Conservation (phyloP, 2,888 invertebrate species). For the Coelopa pilipes region DNA sequence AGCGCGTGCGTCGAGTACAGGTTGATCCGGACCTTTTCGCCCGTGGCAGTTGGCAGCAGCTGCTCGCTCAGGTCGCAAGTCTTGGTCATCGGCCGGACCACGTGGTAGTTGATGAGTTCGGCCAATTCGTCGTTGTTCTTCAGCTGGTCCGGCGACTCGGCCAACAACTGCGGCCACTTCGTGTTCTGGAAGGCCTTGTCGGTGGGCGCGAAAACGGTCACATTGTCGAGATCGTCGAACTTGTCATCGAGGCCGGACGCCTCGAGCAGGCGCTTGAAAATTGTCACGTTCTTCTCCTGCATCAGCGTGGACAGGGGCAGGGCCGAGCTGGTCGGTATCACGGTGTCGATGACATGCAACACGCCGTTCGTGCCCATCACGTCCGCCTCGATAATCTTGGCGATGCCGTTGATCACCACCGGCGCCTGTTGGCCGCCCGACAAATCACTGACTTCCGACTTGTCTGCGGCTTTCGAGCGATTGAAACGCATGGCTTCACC, state of each 20-base stretch:
- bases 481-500: constrained; percentile 64
- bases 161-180: constrained; percentile 60
- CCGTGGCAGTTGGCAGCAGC: constrained; percentile 68
- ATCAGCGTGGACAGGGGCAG: constrained; percentile 67
- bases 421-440: constrained; percentile 65
- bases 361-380: constrained; percentile 80
- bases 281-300: constrained; percentile 72
- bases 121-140: constrained; percentile 67
- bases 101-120: constrained; percentile 74
- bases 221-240: constrained; percentile 71
- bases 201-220: constrained; percentile 74
- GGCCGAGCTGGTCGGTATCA: constrained; percentile 73
- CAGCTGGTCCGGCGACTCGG: constrained; percentile 62
- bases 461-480: constrained; percentile 54
- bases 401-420: constrained; percentile 70
- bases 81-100: constrained; percentile 70
- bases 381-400: constrained; percentile 72
- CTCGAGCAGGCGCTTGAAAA: constrained; percentile 70
- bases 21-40: constrained; percentile 71
- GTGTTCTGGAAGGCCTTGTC: constrained; percentile 72
- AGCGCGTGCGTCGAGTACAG: constrained; percentile 71
- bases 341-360: constrained; percentile 75
- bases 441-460: constrained; percentile 68
- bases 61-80: constrained; percentile 72
- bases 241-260: constrained; percentile 69